Conservation (phyloP, 2,888 invertebrate species). For the Micoletzkya japonica region DNA sequence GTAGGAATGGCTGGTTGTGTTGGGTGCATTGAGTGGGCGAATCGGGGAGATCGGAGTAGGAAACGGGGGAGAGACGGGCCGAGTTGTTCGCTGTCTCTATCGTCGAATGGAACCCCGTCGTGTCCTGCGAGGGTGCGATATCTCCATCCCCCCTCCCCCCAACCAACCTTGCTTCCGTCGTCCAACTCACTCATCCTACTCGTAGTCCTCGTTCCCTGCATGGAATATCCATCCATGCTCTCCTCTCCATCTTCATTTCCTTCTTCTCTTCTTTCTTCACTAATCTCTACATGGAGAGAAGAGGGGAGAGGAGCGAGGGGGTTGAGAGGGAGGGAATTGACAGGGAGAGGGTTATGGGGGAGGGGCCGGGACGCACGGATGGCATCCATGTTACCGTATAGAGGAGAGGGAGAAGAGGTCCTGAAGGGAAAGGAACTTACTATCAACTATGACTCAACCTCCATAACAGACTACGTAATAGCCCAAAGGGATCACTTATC, state of each 20-base stretch:
- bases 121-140: not conserved
- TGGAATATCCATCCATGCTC: not conserved
- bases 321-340: not conserved
- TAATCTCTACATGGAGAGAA: not conserved
- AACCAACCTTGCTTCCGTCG: not conserved
- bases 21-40: slow-evolving; percentile 54
- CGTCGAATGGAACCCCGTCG: slow-evolving; percentile 39
- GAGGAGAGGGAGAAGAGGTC: slow-evolving; percentile 24
- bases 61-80: slow-evolving; percentile 48
- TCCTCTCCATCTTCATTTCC: not conserved
- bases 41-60: slow-evolving; percentile 52
- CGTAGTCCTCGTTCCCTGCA: slow-evolving; percentile 10
- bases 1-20: too few species aligned
- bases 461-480: too few species aligned
- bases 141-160: not conserved
- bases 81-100: slow-evolving; percentile 48
- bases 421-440: not conserved
- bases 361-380: slow-evolving; percentile 2
- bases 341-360: not conserved
- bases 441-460: too few species aligned
- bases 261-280: not conserved
- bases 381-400: slow-evolving; percentile 25
- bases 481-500: too few species aligned
- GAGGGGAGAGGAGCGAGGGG: slow-evolving; percentile 10
- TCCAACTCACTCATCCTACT: not conserved